Conservation (phyloP, 2,797 vertebrate genomes). For the Steatocranus sp. region DNA sequence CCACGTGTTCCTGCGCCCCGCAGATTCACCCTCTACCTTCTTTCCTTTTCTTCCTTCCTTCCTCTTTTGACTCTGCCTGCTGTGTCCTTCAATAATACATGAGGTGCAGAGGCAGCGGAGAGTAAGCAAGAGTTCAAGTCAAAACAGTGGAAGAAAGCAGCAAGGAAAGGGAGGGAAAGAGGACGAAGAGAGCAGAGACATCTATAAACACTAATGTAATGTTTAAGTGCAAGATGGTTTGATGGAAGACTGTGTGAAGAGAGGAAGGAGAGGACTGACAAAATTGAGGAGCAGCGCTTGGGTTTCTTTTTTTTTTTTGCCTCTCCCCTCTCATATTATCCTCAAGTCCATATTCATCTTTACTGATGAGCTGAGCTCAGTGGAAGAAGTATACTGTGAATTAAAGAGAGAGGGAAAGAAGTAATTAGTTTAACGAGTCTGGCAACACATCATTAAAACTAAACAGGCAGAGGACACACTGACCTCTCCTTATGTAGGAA, state of each 20-base stretch:
- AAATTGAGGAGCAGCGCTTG: conserved; percentile 41
- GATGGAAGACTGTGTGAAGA: conserved; percentile 64
- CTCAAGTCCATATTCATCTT: conserved; percentile 61
- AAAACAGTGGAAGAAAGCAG: conserved; percentile 39
- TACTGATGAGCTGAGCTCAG: conserved; percentile 57
- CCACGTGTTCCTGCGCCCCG: conserved; percentile 14
- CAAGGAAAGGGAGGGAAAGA: conserved; percentile 9
- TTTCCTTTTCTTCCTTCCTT: conserved; percentile 17
- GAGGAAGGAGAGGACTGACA: conserved; percentile 47
- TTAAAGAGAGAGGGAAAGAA: not conserved
- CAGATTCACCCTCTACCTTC: conserved; percentile 10
- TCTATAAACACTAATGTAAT: conserved; percentile 55
- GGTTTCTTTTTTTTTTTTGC: conserved; percentile 43
- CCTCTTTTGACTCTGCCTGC: conserved; percentile 16
- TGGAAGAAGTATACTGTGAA: conserved; percentile 80
- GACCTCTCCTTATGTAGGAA: not conserved
- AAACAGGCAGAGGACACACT: not conserved
- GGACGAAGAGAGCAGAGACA: conserved; percentile 30
- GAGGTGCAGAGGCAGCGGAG: conserved; percentile 52
- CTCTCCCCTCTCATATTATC: conserved; percentile 43
- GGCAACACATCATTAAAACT: not conserved
- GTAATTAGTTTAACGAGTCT: conserved; percentile 29
- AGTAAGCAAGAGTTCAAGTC: conserved; percentile 33
- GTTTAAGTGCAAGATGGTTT: conserved; percentile 62
- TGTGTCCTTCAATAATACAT: conserved; percentile 62